Conservation (phyloP, 2,888 invertebrate genomes). For the Zeuzera pyrina region DNA sequence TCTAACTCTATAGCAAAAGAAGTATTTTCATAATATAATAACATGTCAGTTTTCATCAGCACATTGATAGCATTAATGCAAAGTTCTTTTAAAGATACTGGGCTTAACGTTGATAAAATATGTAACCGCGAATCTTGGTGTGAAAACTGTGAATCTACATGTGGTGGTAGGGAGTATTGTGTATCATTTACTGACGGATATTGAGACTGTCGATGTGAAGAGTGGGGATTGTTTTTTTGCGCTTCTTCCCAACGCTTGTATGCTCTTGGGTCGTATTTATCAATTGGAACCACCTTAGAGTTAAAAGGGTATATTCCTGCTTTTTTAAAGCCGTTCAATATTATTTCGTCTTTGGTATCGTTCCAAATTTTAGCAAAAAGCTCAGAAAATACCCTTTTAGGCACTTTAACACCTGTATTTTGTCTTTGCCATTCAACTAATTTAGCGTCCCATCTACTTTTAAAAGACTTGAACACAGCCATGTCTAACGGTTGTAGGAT, state of each 20-base stretch:
- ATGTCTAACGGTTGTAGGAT: conserved; percentile 22
- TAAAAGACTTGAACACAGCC: too few relatives aligned
- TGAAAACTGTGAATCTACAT: neutral
- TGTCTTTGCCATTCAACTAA: conserved; percentile 3
- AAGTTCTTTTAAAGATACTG: too few relatives aligned
- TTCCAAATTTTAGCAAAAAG: conserved; percentile 3
- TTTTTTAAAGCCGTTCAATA: conserved; percentile 3
- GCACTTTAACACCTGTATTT: conserved; percentile 1
- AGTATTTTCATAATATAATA: too few relatives aligned
- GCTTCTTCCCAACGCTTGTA: conserved; percentile 2
- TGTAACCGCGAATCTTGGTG: neutral
- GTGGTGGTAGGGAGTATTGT: neutral
- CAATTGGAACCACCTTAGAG: conserved; percentile 1
- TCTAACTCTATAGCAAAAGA: too few relatives aligned
- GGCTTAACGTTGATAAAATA: neutral
- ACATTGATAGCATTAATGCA: too few relatives aligned
- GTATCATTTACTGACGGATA: neutral
- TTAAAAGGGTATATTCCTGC: conserved; percentile 3
- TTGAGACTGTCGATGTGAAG: neutral
- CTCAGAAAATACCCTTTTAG: conserved; percentile 2
- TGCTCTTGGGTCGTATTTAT: conserved; percentile 3
- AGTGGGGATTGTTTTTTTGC: neutral
- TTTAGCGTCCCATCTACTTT: conserved; percentile 6
- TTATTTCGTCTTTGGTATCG: neutral
- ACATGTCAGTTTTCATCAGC: too few relatives aligned